phyloP scores from a whole-genome alignment of 1,140 invertebrate species.

The Drosophila quadrilineata region DNA sequence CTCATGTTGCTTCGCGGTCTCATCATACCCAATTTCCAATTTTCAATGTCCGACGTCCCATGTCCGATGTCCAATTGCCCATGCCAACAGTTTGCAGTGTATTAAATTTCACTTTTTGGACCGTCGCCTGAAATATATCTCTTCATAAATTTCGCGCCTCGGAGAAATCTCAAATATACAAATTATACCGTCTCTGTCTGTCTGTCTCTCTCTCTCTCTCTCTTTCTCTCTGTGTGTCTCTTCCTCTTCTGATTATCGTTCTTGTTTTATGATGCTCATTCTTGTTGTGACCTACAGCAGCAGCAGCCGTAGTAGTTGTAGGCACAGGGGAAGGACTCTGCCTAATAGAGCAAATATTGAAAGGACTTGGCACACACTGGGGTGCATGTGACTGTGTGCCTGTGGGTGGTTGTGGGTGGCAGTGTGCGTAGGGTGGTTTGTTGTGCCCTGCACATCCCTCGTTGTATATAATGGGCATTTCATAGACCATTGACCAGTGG shows the following conservation, averaged over 20 bases:
- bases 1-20: background rate
- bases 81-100: too few relatives aligned
- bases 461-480: slow-evolving; percentile 68
- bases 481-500: slow-evolving; percentile 78
- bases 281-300: too few relatives aligned
- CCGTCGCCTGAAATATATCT: slow-evolving; percentile 59
- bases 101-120: slow-evolving; percentile 20
- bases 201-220: slow-evolving; percentile 20
- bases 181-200: slow-evolving; percentile 63
- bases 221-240: slow-evolving; percentile 7
- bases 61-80: too few relatives aligned
- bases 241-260: slow-evolving; percentile 14
- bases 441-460: background rate
- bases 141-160: slow-evolving; percentile 67
- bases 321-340: slow-evolving; percentile 3
- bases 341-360: slow-evolving; percentile 74
- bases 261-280: slow-evolving; percentile 23
- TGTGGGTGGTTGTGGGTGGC: slow-evolving; percentile 6
- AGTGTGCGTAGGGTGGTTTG: slow-evolving; percentile 6
- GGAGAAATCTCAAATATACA: slow-evolving; percentile 57
- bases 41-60: too few relatives aligned
- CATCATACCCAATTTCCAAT: background rate
- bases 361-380: slow-evolving; percentile 40
- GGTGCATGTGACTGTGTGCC: background rate
- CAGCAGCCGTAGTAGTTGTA: background rate